Evolutionary conservation across 2,113 vertebrate species (phyloP), one percentile per base, ranked within the genome.

Genomic region (Hemiprocne comata): DNA sequence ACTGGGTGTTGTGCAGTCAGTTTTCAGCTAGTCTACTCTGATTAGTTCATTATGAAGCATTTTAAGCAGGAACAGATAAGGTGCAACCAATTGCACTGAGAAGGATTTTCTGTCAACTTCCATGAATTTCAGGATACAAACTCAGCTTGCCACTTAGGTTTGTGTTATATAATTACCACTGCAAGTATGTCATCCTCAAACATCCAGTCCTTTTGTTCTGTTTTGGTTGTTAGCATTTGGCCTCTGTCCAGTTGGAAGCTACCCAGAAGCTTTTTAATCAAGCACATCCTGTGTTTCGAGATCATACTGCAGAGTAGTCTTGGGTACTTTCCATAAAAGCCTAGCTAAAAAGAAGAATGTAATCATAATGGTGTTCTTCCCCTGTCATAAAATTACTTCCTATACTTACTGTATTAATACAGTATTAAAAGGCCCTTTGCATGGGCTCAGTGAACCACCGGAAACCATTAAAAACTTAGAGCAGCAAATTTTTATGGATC

Each of bases 271-370:
- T 89, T 97, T 97, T 97, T 96, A 97, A 96, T 90, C 73, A 95
- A 96, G 87, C 64, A 96, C 75, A 91, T 97, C 94, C 95, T 97
- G 76, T 93, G 51, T 97, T 96, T 93, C n/a, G 3, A 96, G 97
- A 88, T 84, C 83, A 26, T 93, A 26, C 72, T 95, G 55, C 92
- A 66, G 78, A 95, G 82, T 92, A 87, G 66, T 71, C 86, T 94
- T 94, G 76, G 57, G 93, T 87, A 87, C 61, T 97, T 97, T 97
- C 77, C 94, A 97, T 97, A 95, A 96, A 97, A 96, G 84, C 91
- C 66, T 60, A 78, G 82, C 88, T 95, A 53, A 95, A 97, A 96
- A 96, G 93, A 87, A 90, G 95, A 85, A 94, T 93, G 55, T 90
- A 95, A 91, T 85, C 90, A 72, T 96, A 95, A 95, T 91, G 74